Evolutionary conservation across 2,888 invertebrate species (phyloP).

Genomic region (Stramonita haemastoma): DNA sequence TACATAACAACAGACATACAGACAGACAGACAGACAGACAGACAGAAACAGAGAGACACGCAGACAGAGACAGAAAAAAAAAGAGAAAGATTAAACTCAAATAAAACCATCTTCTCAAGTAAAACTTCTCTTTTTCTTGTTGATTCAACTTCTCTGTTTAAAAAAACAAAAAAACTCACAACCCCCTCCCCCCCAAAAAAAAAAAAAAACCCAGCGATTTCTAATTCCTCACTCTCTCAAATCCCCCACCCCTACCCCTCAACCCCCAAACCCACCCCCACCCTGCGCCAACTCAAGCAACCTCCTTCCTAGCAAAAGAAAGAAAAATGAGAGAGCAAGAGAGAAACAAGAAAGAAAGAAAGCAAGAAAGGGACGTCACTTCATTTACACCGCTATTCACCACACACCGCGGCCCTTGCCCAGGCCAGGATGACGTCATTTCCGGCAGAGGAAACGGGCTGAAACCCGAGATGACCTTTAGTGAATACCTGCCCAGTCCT

Average conservation of each 20-base stretch:
- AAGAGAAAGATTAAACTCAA: not conserved
- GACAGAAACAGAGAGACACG: slow-evolving; percentile 17
- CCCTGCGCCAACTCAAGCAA: not conserved
- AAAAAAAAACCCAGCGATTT: no score
- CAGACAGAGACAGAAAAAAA: not conserved
- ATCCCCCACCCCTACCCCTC: not conserved
- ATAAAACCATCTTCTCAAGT: no score
- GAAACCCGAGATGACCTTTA: not conserved
- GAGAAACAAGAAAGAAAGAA: not conserved
- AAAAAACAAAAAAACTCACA: no score
- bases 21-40: not conserved
- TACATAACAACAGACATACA: no score
- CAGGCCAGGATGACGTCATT: slow-evolving; percentile 22
- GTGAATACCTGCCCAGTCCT: slow-evolving; percentile 11
- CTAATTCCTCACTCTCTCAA: not conserved
- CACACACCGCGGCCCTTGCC: not conserved
- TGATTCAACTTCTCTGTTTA: no score
- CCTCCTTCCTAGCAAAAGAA: not conserved
- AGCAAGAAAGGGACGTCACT: slow-evolving; percentile 17
- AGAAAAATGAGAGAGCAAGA: not conserved
- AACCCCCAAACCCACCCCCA: not conserved
- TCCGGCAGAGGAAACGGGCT: not conserved
- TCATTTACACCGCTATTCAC: not conserved
- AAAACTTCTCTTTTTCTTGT: no score
- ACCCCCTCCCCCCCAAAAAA: no score